These are phyloP conservation scores for Elysia chlorotica DNA, from an alignment of 1,140 invertebrate genomes.

Conservation along the genomic window DNA sequence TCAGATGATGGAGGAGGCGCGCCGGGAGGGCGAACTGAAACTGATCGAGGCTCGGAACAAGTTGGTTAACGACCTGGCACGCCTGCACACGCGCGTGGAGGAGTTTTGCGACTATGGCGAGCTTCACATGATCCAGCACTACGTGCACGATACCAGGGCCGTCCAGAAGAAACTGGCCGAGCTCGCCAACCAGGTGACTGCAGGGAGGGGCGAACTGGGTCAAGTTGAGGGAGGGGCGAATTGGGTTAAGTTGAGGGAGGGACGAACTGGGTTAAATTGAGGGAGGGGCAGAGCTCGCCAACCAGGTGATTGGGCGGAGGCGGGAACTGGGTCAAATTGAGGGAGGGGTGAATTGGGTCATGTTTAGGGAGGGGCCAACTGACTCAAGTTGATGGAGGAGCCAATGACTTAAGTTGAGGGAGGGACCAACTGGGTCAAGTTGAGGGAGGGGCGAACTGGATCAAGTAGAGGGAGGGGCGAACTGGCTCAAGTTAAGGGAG, in stretches of 20 bases:
- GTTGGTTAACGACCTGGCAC: constrained; percentile 73
- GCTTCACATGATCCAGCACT: constrained; percentile 63
- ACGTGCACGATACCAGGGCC: constrained; percentile 70
- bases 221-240: background rate
- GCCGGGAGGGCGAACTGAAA: constrained; percentile 80
- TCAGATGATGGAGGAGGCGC: constrained; percentile 77
- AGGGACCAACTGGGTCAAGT: background rate
- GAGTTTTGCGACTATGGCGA: constrained; percentile 66
- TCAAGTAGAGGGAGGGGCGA: too few relatives aligned
- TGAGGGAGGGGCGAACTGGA: background rate
- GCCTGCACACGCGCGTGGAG: constrained; percentile 72
- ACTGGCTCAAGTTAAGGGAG: too few relatives aligned
- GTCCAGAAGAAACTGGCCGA: constrained; percentile 76
- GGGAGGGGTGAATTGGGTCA: background rate
- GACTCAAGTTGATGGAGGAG: background rate
- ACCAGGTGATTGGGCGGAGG: background rate
- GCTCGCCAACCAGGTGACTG: constrained; percentile 68
- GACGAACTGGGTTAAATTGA: background rate
- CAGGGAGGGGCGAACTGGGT: background rate
- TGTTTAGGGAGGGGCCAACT: background rate
- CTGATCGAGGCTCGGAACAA: constrained; percentile 72
- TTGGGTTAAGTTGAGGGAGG: background rate
- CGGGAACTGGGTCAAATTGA: background rate
- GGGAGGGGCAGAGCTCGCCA: background rate
- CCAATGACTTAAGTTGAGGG: background rate